These are phyloP conservation scores for Triplophysa dalaica DNA, from an alignment of 2,113 vertebrate genomes.

Conservation along the genomic window DNA sequence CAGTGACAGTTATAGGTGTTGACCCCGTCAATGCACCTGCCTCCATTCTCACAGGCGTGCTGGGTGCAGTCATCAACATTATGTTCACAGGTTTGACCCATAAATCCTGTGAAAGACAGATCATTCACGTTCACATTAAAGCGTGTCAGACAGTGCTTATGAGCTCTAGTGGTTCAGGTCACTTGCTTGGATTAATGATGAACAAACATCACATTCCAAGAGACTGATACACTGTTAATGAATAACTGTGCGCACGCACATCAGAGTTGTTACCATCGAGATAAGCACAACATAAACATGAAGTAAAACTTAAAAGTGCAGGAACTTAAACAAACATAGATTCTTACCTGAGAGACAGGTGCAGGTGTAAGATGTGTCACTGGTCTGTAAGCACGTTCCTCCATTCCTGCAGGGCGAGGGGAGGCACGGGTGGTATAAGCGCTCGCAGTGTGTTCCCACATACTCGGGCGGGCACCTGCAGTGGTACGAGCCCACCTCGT, in stretches of 20 bases:
- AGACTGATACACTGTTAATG: conserved; percentile 1
- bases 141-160: background rate
- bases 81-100: conserved; percentile 88
- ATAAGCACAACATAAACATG: background rate
- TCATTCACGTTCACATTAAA: background rate
- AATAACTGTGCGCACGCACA: background rate
- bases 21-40: conserved; percentile 88
- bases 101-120: conserved; percentile 69
- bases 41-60: conserved; percentile 83
- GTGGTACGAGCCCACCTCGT: conserved; percentile 85
- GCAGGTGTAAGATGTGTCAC: conserved; percentile 88
- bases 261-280: no score
- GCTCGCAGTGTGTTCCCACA: conserved; percentile 85
- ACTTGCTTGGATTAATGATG: conserved; percentile 44
- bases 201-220: conserved; percentile 1
- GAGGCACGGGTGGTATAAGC: conserved; percentile 89
- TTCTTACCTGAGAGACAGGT: conserved; percentile 89
- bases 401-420: conserved; percentile 93
- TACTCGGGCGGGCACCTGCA: conserved; percentile 82
- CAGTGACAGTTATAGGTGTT: conserved; percentile 95
- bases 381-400: conserved; percentile 91
- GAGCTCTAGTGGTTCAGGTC: conserved; percentile 6
- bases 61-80: conserved; percentile 90
- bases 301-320: background rate
- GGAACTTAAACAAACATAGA: conserved; percentile 13